Evolutionary conservation across 1,140 invertebrate species (phyloP), one percentile per base, ranked within the genome.

Genomic region (Halictus rubicundus): DNA sequence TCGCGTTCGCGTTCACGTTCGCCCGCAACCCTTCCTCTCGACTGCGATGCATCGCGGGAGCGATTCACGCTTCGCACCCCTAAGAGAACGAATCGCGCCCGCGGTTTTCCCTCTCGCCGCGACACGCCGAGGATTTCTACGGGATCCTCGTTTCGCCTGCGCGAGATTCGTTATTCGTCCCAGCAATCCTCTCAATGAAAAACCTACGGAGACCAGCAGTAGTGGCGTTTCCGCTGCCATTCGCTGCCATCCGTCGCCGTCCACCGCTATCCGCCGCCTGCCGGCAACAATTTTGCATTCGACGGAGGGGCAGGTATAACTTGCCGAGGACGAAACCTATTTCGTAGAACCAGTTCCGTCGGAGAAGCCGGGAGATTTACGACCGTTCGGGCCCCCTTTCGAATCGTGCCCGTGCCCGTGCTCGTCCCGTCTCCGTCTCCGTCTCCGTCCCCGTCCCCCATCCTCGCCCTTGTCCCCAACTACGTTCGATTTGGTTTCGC

Each of bases 341-440:
- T 92, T 91, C 91, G 91, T 92, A 90, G 91, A 92, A 92, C 91
- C 90, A 91, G 90, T 92, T 89, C 81, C 86, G 84, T 86, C 83
- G 85, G 81, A 78, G 83, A 80, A 74, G 61, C 63, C 39, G 68
- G 73, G 84, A 91, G 90, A 91, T 92, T 91, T 91, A 92, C 88
- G 89, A 91, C 87, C 90, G 81, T 90, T 82, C 76, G 49, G 60
- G 69, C 85, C 83, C 75, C 86, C 82, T 87, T 84, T 85, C 87
- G 66, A 64, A 81, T 68, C 82, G 60, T 63, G 60, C 25, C 60
- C 60, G 60, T 60, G 57, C 39, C 39, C 69, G 65, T 52, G 32
- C 32, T 32, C 32, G 32, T 32, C 32, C 37, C 46, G 60, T 14
- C 37, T 54, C 25, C 61, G 70, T 64, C 59, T 63, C 27, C 27